Percentiles rank a stretch among this genome's conserved stretches.
Evolutionary conservation across 1,140 invertebrate species (phyloP).

Genomic region (Maniola jurtina): DNA sequence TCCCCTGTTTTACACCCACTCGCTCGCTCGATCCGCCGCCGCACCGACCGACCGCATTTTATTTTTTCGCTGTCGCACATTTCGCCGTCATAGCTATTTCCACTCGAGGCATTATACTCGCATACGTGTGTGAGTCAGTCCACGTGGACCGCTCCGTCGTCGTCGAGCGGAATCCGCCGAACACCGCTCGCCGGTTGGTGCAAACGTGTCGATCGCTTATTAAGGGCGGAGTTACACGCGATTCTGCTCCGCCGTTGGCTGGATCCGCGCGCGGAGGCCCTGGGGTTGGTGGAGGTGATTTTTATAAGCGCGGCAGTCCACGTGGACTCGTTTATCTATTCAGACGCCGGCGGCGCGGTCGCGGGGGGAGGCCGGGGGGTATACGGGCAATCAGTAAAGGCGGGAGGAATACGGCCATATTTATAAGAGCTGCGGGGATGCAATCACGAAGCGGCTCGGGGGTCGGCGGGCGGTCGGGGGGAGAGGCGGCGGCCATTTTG

Average conservation of each 20-base stretch:
- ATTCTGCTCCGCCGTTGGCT: constrained; percentile 52
- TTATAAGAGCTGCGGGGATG: constrained; percentile 80
- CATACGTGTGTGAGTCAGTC: constrained; percentile 68
- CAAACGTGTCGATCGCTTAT: constrained; percentile 73
- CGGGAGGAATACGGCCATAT: constrained; percentile 79
- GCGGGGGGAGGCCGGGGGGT: constrained; percentile 75
- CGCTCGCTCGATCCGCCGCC: constrained; percentile 64
- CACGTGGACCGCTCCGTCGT: constrained; percentile 74
- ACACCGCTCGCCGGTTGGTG: constrained; percentile 50
- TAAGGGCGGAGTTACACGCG: constrained; percentile 77
- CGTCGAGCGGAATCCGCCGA: constrained; percentile 58
- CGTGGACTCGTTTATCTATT: constrained; percentile 80
- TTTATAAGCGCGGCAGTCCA: constrained; percentile 77
- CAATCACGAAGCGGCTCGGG: constrained; percentile 78
- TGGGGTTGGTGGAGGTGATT: constrained; percentile 69
- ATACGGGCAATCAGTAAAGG: constrained; percentile 80
- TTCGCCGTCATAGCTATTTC: constrained; percentile 79
- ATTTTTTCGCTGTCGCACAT: constrained; percentile 80
- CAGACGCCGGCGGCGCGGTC: constrained; percentile 78
- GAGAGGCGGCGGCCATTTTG: constrained; percentile 78
- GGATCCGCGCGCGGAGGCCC: constrained; percentile 34
- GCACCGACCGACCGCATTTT: constrained; percentile 77
- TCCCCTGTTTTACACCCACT: constrained; percentile 78
- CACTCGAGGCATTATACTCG: constrained; percentile 78
- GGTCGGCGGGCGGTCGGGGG: constrained; percentile 56